Percentiles rank a stretch among this genome's conserved stretches.
Evolutionary conservation across 64 coral and sea anemone genomes (phyloP).

Genomic region (Porites lutea): DNA sequence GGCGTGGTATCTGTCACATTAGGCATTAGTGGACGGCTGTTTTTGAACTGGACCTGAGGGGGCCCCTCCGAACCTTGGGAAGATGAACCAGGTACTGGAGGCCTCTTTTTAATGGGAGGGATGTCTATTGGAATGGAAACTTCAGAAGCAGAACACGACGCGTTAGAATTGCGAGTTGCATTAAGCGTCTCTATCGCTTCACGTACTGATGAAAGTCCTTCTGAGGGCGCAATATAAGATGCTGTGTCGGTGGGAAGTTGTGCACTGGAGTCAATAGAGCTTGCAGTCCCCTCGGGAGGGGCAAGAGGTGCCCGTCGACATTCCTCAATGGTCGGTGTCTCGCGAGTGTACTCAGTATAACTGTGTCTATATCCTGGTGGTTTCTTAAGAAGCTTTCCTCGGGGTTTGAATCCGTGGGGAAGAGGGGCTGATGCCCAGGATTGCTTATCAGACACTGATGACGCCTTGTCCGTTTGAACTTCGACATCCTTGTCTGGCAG

Average conservation of each 20-base stretch:
- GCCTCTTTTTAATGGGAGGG: conserved; percentile 11
- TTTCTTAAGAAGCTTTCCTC: conserved; percentile 30
- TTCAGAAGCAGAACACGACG: conserved; percentile 82
- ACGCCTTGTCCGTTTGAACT: conserved; percentile 19
- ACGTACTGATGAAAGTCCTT: neutral
- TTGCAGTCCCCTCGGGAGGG: conserved; percentile 70
- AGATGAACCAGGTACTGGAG: conserved; percentile 72
- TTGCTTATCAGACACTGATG: conserved; percentile 81
- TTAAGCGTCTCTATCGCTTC: neutral
- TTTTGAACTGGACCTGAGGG: neutral
- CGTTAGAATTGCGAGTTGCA: conserved; percentile 37
- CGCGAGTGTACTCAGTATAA: conserved; percentile 22
- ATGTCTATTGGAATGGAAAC: conserved; percentile 52
- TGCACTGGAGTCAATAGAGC: conserved; percentile 52
- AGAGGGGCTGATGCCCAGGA: conserved; percentile 85
- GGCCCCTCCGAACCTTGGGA: conserved; percentile 25
- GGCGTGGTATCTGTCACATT: neutral
- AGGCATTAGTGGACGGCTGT: neutral
- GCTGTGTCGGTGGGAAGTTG: conserved; percentile 36
- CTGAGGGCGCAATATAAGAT: conserved; percentile 34
- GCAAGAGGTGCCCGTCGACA: conserved; percentile 65
- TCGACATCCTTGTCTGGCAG: conserved; percentile 28
- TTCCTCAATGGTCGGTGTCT: conserved; percentile 14
- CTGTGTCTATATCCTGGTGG: conserved; percentile 75
- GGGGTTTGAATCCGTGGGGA: conserved; percentile 59